These are phyloP conservation scores for Mormyrus hasselquistii DNA, from an alignment of 2,797 vertebrate genomes.

Conservation along the genomic window DNA sequence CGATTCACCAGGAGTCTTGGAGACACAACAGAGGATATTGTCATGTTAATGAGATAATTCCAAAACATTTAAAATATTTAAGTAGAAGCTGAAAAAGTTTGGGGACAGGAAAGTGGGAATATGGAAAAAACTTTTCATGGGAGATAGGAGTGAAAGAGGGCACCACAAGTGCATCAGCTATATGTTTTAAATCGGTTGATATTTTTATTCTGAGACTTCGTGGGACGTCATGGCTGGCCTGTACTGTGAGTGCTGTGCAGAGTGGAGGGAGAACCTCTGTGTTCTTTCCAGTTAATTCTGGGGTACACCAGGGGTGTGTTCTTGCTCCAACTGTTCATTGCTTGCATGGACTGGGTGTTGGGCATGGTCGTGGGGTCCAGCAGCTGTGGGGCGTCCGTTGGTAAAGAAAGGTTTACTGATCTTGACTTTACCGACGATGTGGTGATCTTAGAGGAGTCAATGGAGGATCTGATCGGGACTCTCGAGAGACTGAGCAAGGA, in stretches of 20 bases:
- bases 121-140: not conserved
- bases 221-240: not conserved
- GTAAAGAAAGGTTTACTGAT: too few relatives aligned
- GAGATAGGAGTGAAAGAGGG: not conserved
- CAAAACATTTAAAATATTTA: not conserved
- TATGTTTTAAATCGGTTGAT: not conserved
- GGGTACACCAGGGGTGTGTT: not conserved
- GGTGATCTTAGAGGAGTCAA: not conserved
- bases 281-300: not conserved
- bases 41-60: not conserved
- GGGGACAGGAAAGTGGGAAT: not conserved
- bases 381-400: not conserved
- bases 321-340: not conserved
- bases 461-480: not conserved
- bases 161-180: not conserved
- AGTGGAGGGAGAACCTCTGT: not conserved
- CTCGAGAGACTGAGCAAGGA: not conserved
- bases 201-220: not conserved
- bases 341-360: not conserved
- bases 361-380: not conserved
- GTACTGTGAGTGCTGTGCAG: not conserved
- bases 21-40: not conserved
- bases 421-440: not conserved
- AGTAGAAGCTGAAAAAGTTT: not conserved
- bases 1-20: not conserved